Conservation (phyloP, 2,888 invertebrate genomes). For the Drosophila lacicola region DNA sequence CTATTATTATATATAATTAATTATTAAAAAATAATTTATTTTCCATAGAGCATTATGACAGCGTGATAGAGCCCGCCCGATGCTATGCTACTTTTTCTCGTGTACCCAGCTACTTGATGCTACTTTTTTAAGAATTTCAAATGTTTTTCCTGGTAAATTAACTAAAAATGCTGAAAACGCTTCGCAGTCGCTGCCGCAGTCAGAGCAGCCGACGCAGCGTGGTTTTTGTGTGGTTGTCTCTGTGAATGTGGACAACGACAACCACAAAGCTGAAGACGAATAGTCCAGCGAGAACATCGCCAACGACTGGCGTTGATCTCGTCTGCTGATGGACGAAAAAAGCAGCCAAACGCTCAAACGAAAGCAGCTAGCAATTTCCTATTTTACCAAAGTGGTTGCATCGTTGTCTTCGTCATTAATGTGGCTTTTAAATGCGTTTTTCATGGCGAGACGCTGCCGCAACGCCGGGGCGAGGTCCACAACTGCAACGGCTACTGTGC, state of each 20-base stretch:
- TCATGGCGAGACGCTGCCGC: constrained; percentile 48
- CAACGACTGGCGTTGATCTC: constrained; percentile 58
- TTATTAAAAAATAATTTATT: constrained; percentile 2
- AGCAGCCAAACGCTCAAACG: constrained; percentile 75
- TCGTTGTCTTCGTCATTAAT: constrained; percentile 75
- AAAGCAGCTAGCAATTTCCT: constrained; percentile 80
- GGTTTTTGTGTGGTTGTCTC: constrained; percentile 67
- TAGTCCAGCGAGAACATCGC: constrained; percentile 28
- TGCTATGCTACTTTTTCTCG: constrained; percentile 57
- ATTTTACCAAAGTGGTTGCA: constrained; percentile 83
- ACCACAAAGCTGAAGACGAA: constrained; percentile 33
- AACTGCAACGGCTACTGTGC: constrained; percentile 5
- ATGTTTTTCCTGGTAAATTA: constrained; percentile 84
- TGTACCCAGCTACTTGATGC: constrained; percentile 64
- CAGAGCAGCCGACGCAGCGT: constrained; percentile 32
- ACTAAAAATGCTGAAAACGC: constrained; percentile 84
- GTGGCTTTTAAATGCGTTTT: constrained; percentile 84
- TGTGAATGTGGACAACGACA: constrained; percentile 35
- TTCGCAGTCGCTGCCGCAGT: constrained; percentile 50
- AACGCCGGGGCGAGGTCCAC: constrained; percentile 2
- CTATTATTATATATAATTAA: no score
- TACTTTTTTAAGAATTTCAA: constrained; percentile 83
- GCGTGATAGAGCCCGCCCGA: constrained; percentile 45
- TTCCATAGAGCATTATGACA: constrained; percentile 47
- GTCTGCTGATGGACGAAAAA: constrained; percentile 60